Conservation (phyloP, 2,888 invertebrate genomes). For the Perdita meconis region DNA sequence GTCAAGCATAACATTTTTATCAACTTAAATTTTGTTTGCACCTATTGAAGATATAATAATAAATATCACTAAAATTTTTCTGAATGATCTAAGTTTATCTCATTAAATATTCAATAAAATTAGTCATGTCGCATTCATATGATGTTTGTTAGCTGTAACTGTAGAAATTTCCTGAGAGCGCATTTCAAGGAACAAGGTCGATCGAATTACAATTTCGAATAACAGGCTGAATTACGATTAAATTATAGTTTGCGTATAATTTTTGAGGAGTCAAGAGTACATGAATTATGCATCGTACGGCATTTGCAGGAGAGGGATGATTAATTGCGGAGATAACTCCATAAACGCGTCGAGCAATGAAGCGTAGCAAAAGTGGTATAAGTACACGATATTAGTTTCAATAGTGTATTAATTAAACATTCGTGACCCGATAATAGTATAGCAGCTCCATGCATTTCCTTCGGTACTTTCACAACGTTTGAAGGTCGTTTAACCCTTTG, state of each 20-base stretch:
- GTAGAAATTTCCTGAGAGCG: background rate
- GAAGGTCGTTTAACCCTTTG: slow-evolving; percentile 16
- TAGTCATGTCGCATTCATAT: no score
- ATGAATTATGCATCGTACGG: slow-evolving; percentile 43
- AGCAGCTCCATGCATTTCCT: background rate
- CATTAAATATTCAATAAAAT: no score
- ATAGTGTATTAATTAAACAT: slow-evolving; percentile 36
- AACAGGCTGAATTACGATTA: background rate
- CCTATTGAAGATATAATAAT: no score
- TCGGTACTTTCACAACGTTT: slow-evolving; percentile 2
- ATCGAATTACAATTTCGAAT: background rate
- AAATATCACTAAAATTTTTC: no score
- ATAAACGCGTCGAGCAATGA: slow-evolving; percentile 34
- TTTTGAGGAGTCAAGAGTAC: slow-evolving; percentile 23
- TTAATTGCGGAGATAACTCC: slow-evolving; percentile 36
- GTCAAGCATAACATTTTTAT: no score
- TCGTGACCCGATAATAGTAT: slow-evolving; percentile 6
- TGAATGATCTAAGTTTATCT: no score
- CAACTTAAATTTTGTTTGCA: no score
- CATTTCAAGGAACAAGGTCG: background rate
- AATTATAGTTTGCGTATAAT: slow-evolving; percentile 26
- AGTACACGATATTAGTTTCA: slow-evolving; percentile 35
- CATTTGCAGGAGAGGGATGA: slow-evolving; percentile 27
- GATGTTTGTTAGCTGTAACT: no score
- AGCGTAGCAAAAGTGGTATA: slow-evolving; percentile 41